Evolutionary conservation across 2,888 invertebrate species (phyloP).

Genomic region (Tetragonula carbonaria): DNA sequence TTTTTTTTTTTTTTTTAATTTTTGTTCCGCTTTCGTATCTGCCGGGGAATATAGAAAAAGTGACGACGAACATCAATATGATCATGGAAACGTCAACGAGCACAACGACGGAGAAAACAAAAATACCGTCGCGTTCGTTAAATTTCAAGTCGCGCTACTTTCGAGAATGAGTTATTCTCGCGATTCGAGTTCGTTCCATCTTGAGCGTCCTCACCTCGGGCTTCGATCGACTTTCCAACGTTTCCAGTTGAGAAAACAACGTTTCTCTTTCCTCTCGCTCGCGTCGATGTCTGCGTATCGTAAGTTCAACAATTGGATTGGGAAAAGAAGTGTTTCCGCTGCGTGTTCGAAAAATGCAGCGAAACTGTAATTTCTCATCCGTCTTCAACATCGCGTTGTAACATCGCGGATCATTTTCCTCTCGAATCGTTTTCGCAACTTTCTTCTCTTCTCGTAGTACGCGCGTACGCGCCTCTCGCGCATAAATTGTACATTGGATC

Average conservation of each 20-base stretch:
- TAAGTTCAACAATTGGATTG: too few relatives aligned
- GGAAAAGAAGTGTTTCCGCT: too few relatives aligned
- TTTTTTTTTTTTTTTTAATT: not conserved
- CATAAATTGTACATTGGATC: constrained; percentile 3
- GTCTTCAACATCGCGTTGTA: too few relatives aligned
- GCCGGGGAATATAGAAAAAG: constrained; percentile 62
- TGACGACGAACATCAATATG: constrained; percentile 71
- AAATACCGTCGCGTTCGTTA: constrained; percentile 33
- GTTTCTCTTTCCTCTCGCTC: too few relatives aligned
- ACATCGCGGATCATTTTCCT: not conserved
- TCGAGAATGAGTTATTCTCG: not conserved
- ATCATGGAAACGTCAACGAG: constrained; percentile 57
- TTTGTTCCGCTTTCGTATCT: constrained; percentile 32
- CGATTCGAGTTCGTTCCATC: not conserved
- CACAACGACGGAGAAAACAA: constrained; percentile 44
- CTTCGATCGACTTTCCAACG: too few relatives aligned
- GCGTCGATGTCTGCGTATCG: too few relatives aligned
- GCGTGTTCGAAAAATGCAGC: too few relatives aligned
- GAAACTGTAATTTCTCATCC: too few relatives aligned
- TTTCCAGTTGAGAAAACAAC: too few relatives aligned
- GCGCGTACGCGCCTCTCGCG: not conserved
- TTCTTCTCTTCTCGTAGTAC: not conserved
- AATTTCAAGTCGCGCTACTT: constrained; percentile 16
- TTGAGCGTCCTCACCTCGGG: not conserved
- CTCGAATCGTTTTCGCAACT: constrained; percentile 10